These are phyloP conservation scores for Chrysocyon brachyurus DNA, from an alignment of 2,797 vertebrate genomes.

Conservation along the genomic window DNA sequence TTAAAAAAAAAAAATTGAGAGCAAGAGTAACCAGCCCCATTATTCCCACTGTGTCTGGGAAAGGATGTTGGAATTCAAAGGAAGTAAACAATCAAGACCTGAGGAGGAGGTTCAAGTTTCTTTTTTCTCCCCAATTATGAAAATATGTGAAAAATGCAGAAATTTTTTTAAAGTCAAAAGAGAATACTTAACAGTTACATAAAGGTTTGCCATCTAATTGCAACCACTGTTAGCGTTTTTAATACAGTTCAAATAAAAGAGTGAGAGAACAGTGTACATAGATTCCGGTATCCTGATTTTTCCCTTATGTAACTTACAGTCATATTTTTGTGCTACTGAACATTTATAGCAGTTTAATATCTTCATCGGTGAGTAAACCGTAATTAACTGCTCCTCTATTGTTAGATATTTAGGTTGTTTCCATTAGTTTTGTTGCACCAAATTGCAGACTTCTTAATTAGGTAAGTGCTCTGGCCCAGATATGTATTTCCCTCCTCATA, in stretches of 20 bases:
- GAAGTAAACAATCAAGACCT: not conserved
- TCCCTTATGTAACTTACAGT: not conserved
- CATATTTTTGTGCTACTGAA: not conserved
- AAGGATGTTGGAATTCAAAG: slow-evolving; percentile 20
- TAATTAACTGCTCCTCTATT: not conserved
- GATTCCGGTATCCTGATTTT: not conserved
- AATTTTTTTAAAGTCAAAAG: slow-evolving; percentile 4
- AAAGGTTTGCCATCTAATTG: not conserved
- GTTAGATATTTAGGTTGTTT: slow-evolving; percentile 32
- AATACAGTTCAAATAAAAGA: not conserved
- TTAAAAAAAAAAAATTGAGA: slow-evolving; percentile 35
- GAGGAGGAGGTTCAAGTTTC: not conserved
- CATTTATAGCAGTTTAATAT: slow-evolving; percentile 14
- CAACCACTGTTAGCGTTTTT: not conserved
- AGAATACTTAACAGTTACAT: slow-evolving; percentile 9
- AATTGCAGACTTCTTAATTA: slow-evolving; percentile 28
- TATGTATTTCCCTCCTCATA: not conserved
- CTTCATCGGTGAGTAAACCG: not conserved
- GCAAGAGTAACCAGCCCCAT: slow-evolving; percentile 50
- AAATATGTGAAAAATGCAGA: slow-evolving; percentile 19
- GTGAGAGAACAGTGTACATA: not conserved
- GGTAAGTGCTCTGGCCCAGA: not conserved
- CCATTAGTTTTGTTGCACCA: not conserved
- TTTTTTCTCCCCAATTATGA: not conserved
- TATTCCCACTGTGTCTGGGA: slow-evolving; percentile 48